Conservation (phyloP, 2,113 vertebrate genomes). For the Notarius lentiginosus region DNA sequence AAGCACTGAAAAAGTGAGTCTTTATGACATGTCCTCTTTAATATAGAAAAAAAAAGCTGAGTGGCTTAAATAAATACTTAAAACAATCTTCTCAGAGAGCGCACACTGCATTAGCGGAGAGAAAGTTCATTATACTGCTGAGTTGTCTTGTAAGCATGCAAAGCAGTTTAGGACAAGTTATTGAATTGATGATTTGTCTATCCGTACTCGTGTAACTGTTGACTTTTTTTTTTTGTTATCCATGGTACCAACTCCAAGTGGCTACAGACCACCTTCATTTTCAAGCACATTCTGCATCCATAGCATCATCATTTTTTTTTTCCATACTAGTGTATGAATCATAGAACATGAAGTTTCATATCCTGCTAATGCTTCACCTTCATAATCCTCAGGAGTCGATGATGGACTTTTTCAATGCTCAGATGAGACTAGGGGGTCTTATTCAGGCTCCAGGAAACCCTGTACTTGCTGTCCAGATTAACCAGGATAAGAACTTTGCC, state of each 20-base stretch:
- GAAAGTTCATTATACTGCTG: background rate
- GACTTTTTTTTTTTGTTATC: background rate
- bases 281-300: background rate
- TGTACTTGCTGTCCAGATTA: slow-evolving; percentile 90
- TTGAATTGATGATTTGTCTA: background rate
- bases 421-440: slow-evolving; percentile 90
- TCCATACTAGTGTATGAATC: background rate
- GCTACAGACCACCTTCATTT: background rate
- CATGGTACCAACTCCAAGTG: background rate
- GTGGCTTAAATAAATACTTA: no score
- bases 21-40: no score
- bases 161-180: no score
- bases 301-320: no score
- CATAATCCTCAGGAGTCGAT: slow-evolving; percentile 80
- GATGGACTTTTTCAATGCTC: slow-evolving; percentile 95
- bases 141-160: no score
- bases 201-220: background rate
- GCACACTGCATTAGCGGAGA: no score
- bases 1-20: no score
- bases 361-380: background rate
- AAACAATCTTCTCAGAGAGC: background rate
- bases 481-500: slow-evolving; percentile 94
- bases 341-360: background rate
- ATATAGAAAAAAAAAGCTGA: no score
- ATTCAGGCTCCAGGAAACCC: slow-evolving; percentile 91